Evolutionary conservation across 2,888 invertebrate species (phyloP).

Genomic region (Cylindroiulus punctatus): DNA sequence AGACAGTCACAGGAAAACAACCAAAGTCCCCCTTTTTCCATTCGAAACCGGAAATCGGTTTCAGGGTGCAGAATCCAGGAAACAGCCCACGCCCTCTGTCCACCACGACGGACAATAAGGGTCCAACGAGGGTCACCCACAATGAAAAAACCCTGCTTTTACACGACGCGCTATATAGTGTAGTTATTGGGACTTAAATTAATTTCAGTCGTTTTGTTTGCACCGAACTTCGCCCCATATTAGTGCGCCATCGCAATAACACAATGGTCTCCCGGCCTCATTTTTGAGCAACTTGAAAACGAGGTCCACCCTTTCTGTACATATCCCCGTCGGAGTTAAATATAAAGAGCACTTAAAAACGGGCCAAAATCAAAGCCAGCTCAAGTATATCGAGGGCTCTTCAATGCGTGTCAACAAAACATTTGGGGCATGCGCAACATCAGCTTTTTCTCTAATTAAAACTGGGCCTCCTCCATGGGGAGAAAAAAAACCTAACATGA

Average conservation of each 20-base stretch:
- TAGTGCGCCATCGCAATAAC: too few species aligned
- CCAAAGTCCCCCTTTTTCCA: slow-evolving; percentile 7
- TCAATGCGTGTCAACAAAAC: slow-evolving; percentile 22
- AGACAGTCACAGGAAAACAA: slow-evolving; percentile 21
- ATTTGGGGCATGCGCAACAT: slow-evolving; percentile 32
- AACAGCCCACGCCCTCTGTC: slow-evolving; percentile 32
- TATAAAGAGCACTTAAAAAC: slow-evolving; percentile 19
- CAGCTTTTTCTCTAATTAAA: slow-evolving; percentile 23
- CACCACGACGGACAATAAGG: slow-evolving; percentile 32
- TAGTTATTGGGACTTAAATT: neutral
- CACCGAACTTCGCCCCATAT: neutral
- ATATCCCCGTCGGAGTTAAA: slow-evolving; percentile 18
- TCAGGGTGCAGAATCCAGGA: neutral
- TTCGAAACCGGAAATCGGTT: slow-evolving; percentile 14
- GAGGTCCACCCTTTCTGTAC: neutral
- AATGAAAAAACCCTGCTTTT: neutral
- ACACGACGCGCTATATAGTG: neutral
- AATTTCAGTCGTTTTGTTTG: slow-evolving; percentile 8
- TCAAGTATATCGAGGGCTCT: slow-evolving; percentile 12
- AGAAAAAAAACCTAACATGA: neutral
- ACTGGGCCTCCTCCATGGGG: neutral
- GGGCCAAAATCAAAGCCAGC: neutral
- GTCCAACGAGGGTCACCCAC: too few species aligned
- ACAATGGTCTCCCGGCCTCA: neutral
- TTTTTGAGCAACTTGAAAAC: neutral